Evolutionary conservation across 2,888 invertebrate genomes (phyloP), one percentile per base, ranked within the genome.

Genomic region (Athalia cordata): DNA sequence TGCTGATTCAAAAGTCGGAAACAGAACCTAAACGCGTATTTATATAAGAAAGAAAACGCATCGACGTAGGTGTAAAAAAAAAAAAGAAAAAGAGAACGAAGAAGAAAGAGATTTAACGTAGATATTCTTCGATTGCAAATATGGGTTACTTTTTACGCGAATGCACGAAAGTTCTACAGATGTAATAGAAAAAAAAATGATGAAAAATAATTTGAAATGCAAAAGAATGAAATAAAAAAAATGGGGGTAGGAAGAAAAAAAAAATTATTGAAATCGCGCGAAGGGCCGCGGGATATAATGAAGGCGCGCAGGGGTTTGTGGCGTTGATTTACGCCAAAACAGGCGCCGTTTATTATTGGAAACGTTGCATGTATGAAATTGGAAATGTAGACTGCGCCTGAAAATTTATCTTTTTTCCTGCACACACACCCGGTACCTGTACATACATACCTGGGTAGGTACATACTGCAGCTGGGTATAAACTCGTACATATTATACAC

Each of bases 311-410:
- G 64, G 52, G 78, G 77, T 70, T 74, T 62, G 80, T 81, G 80
- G 79, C 82, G 85, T 87, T 88, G 87, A 87, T 88, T 88, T 88
- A 88, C 87, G 84, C 86, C 86, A 85, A 87, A 87, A 85, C 86
- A 84, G 86, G 83, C 81, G 87, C 83, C 85, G 86, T 86, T 86
- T 86, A 85, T 86, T 86, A 86, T 84, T 84, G 80, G 80, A n/a
- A 64, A 52, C 49, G 75, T 64, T 75, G 75, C 75, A 75, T 75
- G 75, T 75, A 62, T 88, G 88, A 88, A 88, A 87, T 88, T 88
- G 87, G 87, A 88, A 88, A 86, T 86, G 87, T 87, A 86, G 86
- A 87, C 87, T 87, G 88, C 87, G 86, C 84, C 86, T 86, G 87
- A 86, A 86, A 88, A 88, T 88, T 88, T 85, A 86, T 87, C 85